These are phyloP conservation scores for Mamestra brassicae DNA, from an alignment of 2,888 invertebrate species.

Conservation along the genomic window DNA sequence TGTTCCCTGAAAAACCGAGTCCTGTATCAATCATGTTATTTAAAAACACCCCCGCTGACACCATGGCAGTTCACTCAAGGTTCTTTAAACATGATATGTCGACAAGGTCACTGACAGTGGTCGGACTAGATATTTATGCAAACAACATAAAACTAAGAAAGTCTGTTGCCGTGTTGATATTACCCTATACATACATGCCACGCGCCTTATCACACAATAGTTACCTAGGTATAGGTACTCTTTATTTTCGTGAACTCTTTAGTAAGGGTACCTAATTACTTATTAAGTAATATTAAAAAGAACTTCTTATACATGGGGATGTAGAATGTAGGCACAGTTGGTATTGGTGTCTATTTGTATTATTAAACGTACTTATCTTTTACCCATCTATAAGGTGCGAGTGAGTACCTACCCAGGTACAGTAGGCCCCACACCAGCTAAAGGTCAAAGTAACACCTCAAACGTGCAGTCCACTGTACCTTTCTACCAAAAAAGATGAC, in stretches of 20 bases:
- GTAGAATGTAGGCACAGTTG: background rate
- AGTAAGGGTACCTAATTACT: background rate
- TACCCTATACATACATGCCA: background rate
- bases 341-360: background rate
- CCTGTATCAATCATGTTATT: constrained; percentile 4
- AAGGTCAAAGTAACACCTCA: background rate
- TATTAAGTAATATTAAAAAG: background rate
- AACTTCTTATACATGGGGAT: background rate
- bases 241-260: constrained; percentile 2
- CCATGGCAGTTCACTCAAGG: constrained; percentile 47
- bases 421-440: background rate
- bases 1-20: too few species aligned
- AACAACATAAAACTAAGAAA: constrained; percentile 17
- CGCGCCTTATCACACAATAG: constrained; percentile 15
- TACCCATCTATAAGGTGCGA: background rate
- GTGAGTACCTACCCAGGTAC: too few species aligned
- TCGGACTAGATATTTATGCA: constrained; percentile 10
- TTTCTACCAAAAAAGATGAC: background rate
- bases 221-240: background rate
- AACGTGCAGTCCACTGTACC: background rate
- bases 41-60: constrained; percentile 51
- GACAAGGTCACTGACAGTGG: constrained; percentile 46
- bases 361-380: background rate
- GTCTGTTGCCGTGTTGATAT: background rate
- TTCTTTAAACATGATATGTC: constrained; percentile 54